These are phyloP conservation scores for Montifringilla adamsi DNA, from an alignment of 2,113 vertebrate species.

Conservation along the genomic window DNA sequence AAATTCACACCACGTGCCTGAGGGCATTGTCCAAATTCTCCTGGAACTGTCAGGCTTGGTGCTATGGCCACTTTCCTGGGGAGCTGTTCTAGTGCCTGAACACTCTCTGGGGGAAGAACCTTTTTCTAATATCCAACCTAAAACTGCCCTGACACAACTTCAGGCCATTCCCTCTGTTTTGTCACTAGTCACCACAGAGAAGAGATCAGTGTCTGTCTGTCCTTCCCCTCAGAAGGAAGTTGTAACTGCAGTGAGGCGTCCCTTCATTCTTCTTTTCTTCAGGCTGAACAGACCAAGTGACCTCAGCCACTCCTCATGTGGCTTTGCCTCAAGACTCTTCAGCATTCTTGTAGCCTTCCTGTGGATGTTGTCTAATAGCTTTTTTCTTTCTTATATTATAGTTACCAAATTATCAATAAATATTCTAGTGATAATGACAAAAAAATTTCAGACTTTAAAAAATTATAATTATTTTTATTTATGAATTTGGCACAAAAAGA, in stretches of 20 bases:
- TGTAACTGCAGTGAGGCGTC: neutral
- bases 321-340: neutral
- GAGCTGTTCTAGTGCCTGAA: neutral
- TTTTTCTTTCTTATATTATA: neutral
- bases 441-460: neutral
- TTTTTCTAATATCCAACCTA: neutral
- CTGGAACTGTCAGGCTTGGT: neutral
- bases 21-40: neutral
- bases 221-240: neutral
- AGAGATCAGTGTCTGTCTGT: neutral
- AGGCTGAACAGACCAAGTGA: neutral
- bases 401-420: neutral
- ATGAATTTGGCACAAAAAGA: neutral
- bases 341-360: neutral
- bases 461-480: neutral
- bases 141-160: neutral
- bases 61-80: neutral
- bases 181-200: neutral
- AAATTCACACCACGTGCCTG: neutral
- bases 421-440: neutral
- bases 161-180: neutral
- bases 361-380: neutral
- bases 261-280: neutral
- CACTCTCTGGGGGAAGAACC: neutral
- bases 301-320: neutral